Evolutionary conservation across 2,113 vertebrate species (phyloP), one percentile per base, ranked within the genome.

Genomic region (Panthera uncia): DNA sequence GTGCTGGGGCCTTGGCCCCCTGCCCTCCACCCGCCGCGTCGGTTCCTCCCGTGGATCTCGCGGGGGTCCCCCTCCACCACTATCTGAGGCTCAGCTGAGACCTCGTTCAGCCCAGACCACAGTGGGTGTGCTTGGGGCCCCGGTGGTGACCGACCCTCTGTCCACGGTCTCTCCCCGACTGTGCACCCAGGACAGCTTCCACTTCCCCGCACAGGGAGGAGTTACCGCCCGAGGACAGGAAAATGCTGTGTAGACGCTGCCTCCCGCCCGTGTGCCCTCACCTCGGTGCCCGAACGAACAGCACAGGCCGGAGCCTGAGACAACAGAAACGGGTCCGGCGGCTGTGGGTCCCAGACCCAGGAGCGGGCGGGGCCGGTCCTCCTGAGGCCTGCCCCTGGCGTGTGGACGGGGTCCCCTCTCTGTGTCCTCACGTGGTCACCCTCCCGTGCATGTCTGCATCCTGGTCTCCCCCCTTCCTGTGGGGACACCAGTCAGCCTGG

Each of bases 301-400:
- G 52, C 52, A 4, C 52, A 18, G 52, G 15, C 52, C 4, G 16
- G 16, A 3, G 15, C 52, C 52, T 21, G 19, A 21, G 36, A 38
- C n/a, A 38, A 21, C 36, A 41, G 23, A 41, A 21, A 38, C 18
- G 55, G 16, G 55, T 57, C 55, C 18, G 1, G 18, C 55, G 55
- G 55, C 55, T 19, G 55, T 21, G 18, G 19, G 21, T 7, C 57
- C 57, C 21, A 25, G 57, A 23, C 57, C 71, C 13, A 11, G 3
- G 23, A 0, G 19, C 4, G 0, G 71, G 36, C 2, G 2, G 21
- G n/a, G n/a, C 69, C 11, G 10, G 69, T 25, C 36, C 69, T 5
- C 69, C 21, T 18, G 18, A 55, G 18, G 55, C 55, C 55, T 19
- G 16, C 1, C 55, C 55, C 55, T 55, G 38, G 38, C 0, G 7